Percentiles rank a stretch among this genome's conserved stretches.
phyloP scores from a whole-genome alignment of 2,113 vertebrate species.

The Paratilapia polleni region DNA sequence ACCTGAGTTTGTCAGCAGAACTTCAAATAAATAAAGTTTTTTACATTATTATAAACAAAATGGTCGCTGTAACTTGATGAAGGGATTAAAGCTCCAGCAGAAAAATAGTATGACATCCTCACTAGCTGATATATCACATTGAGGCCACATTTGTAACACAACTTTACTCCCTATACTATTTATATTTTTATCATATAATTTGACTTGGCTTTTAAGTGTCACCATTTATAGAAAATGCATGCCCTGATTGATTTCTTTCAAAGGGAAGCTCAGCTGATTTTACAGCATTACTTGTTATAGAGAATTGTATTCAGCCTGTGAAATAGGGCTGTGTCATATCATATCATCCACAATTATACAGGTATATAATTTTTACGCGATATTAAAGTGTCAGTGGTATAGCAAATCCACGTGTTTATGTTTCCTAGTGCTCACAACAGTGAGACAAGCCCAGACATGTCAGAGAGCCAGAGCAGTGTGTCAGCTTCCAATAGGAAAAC shows the following conservation, averaged over 20 bases:
- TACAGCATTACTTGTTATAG: no score
- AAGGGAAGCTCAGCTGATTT: no score
- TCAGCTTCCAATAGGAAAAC: neutral
- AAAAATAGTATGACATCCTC: neutral
- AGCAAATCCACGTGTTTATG: neutral
- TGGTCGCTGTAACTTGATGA: neutral
- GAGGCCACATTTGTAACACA: neutral
- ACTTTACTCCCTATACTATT: neutral
- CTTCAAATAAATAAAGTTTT: neutral
- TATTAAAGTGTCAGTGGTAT: neutral
- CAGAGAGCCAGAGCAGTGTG: neutral
- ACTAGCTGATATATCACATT: neutral
- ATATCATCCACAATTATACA: neutral
- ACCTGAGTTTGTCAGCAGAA: constrained; percentile 8
- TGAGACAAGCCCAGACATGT: neutral
- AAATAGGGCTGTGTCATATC: neutral
- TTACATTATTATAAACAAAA: neutral
- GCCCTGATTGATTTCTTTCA: no score
- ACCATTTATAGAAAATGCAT: no score
- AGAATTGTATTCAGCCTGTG: no score
- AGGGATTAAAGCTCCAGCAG: neutral
- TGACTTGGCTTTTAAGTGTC: no score
- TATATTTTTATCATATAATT: neutral
- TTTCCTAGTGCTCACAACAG: neutral
- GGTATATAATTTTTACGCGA: neutral